Conservation (phyloP, 2,888 invertebrate species). For the Rhyacophila evoluta region DNA sequence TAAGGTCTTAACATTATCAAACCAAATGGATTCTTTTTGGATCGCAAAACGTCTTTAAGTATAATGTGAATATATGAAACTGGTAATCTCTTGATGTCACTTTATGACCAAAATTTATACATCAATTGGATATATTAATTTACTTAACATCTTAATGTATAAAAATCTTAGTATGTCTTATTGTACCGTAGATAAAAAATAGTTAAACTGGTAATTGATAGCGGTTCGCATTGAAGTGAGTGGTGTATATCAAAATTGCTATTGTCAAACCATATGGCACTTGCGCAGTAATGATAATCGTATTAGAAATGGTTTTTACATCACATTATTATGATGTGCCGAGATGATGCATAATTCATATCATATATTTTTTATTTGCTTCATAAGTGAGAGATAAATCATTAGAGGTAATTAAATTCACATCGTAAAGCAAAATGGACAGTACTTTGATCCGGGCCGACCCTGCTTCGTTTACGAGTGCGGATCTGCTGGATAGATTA, state of each 20-base stretch:
- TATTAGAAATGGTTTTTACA: neutral
- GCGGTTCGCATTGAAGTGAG: neutral
- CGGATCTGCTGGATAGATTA: slow-evolving; percentile 17
- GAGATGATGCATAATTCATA: neutral
- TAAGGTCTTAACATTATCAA: too few species aligned
- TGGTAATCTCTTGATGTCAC: too few species aligned
- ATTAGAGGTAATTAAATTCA: slow-evolving; percentile 22
- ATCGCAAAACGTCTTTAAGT: too few species aligned
- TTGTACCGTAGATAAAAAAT: too few species aligned
- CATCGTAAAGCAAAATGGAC: slow-evolving; percentile 22
- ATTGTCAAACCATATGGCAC: slow-evolving; percentile 21
- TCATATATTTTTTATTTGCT: neutral
- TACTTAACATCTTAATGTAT: too few species aligned
- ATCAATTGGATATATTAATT: too few species aligned
- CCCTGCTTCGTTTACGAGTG: neutral
- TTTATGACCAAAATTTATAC: too few species aligned
- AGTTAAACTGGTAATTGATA: too few species aligned
- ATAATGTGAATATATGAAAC: too few species aligned
- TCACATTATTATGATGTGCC: too few species aligned
- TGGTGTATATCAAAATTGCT: neutral
- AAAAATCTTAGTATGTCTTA: too few species aligned
- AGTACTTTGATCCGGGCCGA: neutral
- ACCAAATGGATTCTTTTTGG: too few species aligned
- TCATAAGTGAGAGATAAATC: neutral
- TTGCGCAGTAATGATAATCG: neutral